These are phyloP conservation scores for Priocnemis perturbator DNA, from an alignment of 2,888 invertebrate species.

Conservation along the genomic window DNA sequence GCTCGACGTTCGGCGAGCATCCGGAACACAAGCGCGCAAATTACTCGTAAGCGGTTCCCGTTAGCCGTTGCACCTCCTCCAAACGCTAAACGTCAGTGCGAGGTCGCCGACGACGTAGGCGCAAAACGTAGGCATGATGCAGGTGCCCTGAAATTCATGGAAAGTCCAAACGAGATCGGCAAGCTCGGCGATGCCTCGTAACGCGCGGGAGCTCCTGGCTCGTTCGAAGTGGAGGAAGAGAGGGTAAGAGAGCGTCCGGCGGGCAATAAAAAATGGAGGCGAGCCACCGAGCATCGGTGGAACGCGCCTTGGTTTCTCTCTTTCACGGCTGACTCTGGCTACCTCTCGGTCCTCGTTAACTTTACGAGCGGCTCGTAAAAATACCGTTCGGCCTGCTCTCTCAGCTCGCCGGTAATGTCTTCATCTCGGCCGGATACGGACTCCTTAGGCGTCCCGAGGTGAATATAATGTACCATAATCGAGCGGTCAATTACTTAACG, in stretches of 20 bases:
- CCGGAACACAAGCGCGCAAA: too few relatives aligned
- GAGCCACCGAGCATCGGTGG: conserved; percentile 50
- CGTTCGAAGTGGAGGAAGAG: conserved; percentile 16
- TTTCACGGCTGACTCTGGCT: conserved; percentile 40
- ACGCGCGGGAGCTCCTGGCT: conserved; percentile 2
- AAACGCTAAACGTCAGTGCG: too few relatives aligned
- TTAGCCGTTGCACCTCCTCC: too few relatives aligned
- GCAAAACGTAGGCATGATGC: neutral
- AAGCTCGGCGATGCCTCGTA: conserved; percentile 16
- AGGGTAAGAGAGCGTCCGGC: neutral
- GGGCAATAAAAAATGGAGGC: conserved; percentile 51
- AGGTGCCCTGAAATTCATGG: conserved; percentile 7
- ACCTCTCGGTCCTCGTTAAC: conserved; percentile 69
- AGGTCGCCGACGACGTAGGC: too few relatives aligned
- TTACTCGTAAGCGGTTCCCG: too few relatives aligned
- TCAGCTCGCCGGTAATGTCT: conserved; percentile 70
- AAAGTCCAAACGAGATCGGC: conserved; percentile 18
- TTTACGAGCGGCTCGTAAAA: conserved; percentile 75
- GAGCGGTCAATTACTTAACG: conserved; percentile 73
- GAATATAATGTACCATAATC: conserved; percentile 74
- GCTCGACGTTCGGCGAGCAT: too few relatives aligned
- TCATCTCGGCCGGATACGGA: conserved; percentile 68
- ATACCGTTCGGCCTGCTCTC: conserved; percentile 69
- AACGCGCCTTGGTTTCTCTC: conserved; percentile 52
- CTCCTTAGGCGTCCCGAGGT: conserved; percentile 63